A percentile compares a stretch with the other conserved stretches of the same genome.
Evolutionary conservation across 2,797 vertebrate genomes (phyloP).

Genomic region (Allobates femoralis): DNA sequence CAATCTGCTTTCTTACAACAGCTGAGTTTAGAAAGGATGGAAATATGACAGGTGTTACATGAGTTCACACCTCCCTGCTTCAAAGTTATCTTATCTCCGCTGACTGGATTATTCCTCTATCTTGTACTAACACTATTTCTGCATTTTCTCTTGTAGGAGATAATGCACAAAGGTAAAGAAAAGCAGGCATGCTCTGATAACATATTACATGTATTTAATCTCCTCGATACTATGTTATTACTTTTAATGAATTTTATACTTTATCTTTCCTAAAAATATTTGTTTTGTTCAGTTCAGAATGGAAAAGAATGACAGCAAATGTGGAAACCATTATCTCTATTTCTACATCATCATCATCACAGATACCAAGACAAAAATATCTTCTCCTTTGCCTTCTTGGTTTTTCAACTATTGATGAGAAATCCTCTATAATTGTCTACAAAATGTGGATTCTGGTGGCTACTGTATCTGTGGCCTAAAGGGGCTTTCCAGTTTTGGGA

Average conservation of each 20-base stretch:
- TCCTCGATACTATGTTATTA: slow-evolving; percentile 8
- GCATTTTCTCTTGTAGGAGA: slow-evolving; percentile 9
- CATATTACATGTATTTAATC: slow-evolving; percentile 9
- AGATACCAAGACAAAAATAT: background rate
- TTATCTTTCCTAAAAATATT: slow-evolving; percentile 3
- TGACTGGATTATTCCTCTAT: slow-evolving; percentile 23
- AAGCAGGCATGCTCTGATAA: slow-evolving; percentile 11
- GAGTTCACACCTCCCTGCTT: slow-evolving; percentile 22
- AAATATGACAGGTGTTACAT: slow-evolving; percentile 30
- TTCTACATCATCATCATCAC: no score
- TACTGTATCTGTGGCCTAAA: background rate
- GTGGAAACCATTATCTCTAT: no score
- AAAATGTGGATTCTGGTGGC: background rate
- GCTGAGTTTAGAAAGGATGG: background rate
- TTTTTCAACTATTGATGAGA: background rate
- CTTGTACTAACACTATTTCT: slow-evolving; percentile 12
- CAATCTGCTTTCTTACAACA: slow-evolving; percentile 26
- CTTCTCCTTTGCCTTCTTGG: background rate
- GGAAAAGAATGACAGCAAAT: background rate
- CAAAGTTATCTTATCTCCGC: slow-evolving; percentile 28
- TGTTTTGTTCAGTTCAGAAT: background rate
- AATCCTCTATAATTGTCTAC: background rate
- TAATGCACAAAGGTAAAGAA: slow-evolving; percentile 17
- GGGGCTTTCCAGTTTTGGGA: no score
- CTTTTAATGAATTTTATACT: background rate